Evolutionary conservation across 2,113 vertebrate genomes (phyloP).

Genomic region (Sialia sialis): DNA sequence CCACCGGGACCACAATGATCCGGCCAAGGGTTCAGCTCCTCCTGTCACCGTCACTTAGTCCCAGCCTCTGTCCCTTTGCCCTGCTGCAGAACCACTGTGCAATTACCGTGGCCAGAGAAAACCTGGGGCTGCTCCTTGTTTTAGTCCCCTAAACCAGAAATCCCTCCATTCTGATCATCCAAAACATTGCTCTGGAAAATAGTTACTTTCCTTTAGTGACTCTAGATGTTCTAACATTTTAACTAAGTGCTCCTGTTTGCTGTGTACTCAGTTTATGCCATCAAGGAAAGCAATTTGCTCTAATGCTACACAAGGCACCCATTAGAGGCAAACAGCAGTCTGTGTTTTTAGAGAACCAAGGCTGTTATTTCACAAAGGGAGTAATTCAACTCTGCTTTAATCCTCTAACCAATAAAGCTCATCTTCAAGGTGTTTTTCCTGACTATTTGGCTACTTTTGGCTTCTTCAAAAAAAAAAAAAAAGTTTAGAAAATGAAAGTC

Average conservation of each 20-base stretch:
- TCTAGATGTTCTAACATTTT: conserved; percentile 46
- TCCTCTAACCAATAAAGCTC: conserved; percentile 8
- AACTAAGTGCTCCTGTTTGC: conserved; percentile 18
- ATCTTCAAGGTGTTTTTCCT: conserved; percentile 28
- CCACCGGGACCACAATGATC: background rate
- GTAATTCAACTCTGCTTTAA: conserved; percentile 17
- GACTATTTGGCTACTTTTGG: background rate
- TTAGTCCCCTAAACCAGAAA: background rate
- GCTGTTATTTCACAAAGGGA: conserved; percentile 44
- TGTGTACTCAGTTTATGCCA: conserved; percentile 24
- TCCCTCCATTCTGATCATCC: background rate
- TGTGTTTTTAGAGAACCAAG: conserved; percentile 58
- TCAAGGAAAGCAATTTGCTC: conserved; percentile 60
- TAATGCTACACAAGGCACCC: conserved; percentile 50
- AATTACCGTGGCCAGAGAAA: background rate
- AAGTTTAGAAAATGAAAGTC: background rate
- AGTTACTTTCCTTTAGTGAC: conserved; percentile 22
- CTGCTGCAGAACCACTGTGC: background rate
- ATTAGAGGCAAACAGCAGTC: conserved; percentile 53
- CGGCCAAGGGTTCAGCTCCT: background rate
- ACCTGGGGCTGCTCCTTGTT: background rate
- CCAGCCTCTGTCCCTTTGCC: background rate
- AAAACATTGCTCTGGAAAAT: background rate
- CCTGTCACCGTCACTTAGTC: background rate
- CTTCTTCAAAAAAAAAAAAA: background rate